Conservation (phyloP, 2,888 invertebrate genomes). For the Leptopterna dolabrata region DNA sequence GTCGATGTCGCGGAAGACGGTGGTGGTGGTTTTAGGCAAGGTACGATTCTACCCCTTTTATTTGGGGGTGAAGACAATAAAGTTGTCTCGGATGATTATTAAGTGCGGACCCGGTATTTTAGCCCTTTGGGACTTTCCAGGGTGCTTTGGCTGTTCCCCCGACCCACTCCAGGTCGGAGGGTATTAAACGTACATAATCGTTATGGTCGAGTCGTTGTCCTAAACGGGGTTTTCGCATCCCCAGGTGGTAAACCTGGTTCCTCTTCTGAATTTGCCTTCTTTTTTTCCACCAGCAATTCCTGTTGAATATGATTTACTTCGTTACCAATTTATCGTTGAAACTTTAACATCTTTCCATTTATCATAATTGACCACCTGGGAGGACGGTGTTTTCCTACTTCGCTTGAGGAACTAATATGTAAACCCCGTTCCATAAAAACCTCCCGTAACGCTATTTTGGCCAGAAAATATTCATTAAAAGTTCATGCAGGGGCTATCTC, state of each 20-base stretch:
- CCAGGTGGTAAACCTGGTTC: neutral
- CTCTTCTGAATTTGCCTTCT: neutral
- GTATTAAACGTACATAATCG: slow-evolving; percentile 49
- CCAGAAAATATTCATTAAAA: no score
- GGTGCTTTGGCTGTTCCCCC: neutral
- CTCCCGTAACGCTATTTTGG: no score
- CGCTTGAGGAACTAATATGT: no score
- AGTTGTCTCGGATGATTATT: slow-evolving; percentile 45
- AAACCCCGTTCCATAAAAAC: no score
- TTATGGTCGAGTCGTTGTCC: slow-evolving; percentile 37
- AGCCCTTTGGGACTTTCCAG: neutral
- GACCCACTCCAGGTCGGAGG: neutral
- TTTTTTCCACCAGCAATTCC: neutral
- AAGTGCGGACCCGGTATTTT: slow-evolving; percentile 42
- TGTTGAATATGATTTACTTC: neutral
- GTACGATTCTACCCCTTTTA: neutral
- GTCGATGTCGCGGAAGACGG: neutral
- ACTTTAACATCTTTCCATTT: no score
- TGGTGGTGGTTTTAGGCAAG: neutral
- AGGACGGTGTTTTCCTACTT: no score
- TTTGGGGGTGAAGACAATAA: slow-evolving; percentile 46
- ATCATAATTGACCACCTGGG: no score
- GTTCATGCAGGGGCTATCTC: no score
- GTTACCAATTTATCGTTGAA: neutral
- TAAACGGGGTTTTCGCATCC: slow-evolving; percentile 31